Evolutionary conservation across 2,888 invertebrate genomes (phyloP), one percentile per base, ranked within the genome.

Genomic region (Shargacucullia verbasci): DNA sequence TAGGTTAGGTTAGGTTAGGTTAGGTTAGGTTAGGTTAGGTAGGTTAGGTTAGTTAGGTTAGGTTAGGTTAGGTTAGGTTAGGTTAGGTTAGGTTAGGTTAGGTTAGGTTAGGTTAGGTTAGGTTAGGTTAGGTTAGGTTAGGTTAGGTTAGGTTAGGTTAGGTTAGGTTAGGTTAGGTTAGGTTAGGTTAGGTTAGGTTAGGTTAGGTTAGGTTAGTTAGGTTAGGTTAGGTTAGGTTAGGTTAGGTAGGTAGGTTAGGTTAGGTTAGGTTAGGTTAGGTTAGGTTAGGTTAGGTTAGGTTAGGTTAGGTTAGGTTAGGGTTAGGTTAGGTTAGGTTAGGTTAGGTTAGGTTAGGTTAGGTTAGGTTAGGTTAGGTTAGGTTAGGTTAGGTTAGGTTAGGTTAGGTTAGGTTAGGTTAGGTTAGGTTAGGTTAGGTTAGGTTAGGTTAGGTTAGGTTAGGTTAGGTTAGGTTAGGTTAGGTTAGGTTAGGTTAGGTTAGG

Each of bases 261-360:
- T 56, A 56, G 56, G 56, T 56, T 56, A 56, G 56, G 56, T 56
- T 56, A 56, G 56, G 56, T 56, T 56, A 56, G 56, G 56, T 56
- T 56, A 56, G 63, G 65, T 66, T 66, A 59, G 70, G 73, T 71
- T 77, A 54, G 67, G 67, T 59, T 63, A 62, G 61, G 66, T 62
- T 70, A 48, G n/a, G n/a, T n/a, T n/a, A n/a, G n/a, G n/a, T n/a
- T n/a, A n/a, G n/a, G n/a, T n/a, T n/a, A n/a, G n/a, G 67, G 63
- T 73, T 60, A 63, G 74, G 57, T 71, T 62, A 62, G 71, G 65
- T 74, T 64, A 58, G 70, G 66, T 69, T 64, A 64, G 64, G 66
- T 68, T 76, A 54, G 60, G 66, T 63, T 74, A 56, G 59, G 64
- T 49, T 49, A 56, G 48, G 46, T 46, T 56, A 49, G 43, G 48